Conservation (phyloP, 1,140 invertebrate species). For the Octopus sinensis region DNA sequence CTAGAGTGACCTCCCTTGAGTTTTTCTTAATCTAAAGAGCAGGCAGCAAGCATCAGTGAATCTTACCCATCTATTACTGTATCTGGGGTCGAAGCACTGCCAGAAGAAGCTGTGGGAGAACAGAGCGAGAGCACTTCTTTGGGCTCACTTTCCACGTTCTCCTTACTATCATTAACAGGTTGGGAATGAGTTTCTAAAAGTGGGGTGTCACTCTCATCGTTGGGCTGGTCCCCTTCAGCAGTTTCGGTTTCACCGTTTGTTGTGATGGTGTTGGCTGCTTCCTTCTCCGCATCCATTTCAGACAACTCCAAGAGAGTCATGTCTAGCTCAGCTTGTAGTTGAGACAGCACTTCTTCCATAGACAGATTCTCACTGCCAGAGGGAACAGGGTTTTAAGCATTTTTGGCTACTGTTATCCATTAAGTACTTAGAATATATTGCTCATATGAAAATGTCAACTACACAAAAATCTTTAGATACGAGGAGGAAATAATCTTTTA, state of each 20-base stretch:
- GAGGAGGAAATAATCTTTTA: too few species aligned
- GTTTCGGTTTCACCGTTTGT: background rate
- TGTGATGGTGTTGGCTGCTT: background rate
- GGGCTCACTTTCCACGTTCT: background rate
- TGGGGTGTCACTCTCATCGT: too few species aligned
- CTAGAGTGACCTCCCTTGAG: too few species aligned
- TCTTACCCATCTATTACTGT: constrained; percentile 29
- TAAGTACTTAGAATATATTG: too few species aligned
- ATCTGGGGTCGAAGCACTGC: constrained; percentile 34
- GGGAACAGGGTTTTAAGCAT: background rate
- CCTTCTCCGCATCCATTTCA: background rate
- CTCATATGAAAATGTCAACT: too few species aligned
- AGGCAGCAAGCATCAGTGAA: background rate
- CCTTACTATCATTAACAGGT: background rate
- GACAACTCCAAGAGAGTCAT: background rate
- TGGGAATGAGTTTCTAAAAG: background rate
- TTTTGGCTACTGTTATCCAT: too few species aligned
- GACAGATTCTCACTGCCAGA: background rate
- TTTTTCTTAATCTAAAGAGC: background rate
- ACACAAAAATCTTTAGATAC: too few species aligned
- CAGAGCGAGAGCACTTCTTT: background rate
- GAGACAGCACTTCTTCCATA: background rate
- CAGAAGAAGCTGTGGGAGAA: constrained; percentile 6
- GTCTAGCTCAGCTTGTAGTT: constrained; percentile 2
- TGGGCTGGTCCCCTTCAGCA: too few species aligned